Percentiles rank a stretch among this genome's conserved stretches.
phyloP scores from a whole-genome alignment of 2,113 vertebrate species.

The Chionomys nivalis region DNA sequence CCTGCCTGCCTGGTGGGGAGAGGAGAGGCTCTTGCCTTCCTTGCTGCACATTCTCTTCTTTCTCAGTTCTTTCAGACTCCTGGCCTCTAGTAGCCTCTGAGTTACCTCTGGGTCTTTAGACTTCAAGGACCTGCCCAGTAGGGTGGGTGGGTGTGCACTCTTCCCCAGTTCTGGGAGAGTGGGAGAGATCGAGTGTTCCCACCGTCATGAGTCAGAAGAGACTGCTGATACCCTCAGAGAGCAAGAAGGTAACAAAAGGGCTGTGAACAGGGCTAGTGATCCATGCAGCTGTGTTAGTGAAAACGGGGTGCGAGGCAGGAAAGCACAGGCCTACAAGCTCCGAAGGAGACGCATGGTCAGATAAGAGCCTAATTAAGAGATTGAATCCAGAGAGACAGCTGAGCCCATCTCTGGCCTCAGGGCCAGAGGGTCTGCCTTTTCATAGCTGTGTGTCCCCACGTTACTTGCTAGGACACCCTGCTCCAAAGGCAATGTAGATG shows the following conservation, averaged over 20 bases:
- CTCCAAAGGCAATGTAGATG: background rate
- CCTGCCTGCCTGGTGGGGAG: background rate
- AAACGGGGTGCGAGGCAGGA: background rate
- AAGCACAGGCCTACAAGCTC: background rate
- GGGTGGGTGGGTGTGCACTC: background rate
- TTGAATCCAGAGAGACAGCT: background rate
- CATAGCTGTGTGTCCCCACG: background rate
- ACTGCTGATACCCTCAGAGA: background rate
- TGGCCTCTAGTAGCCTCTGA: background rate
- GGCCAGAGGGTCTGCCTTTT: background rate
- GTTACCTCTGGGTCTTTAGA: background rate
- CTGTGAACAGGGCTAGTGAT: background rate
- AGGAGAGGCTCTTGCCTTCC: background rate
- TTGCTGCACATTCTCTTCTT: background rate
- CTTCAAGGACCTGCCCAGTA: background rate
- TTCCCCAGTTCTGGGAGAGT: background rate
- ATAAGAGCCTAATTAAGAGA: background rate
- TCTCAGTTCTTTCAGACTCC: background rate
- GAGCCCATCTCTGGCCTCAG: background rate
- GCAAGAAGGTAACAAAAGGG: constrained; percentile 65
- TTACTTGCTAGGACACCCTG: background rate
- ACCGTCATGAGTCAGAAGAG: constrained; percentile 48
- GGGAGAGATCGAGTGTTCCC: background rate
- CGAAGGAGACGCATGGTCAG: background rate
- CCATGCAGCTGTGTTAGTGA: background rate